Evolutionary conservation across 2,797 vertebrate genomes (phyloP), one percentile per base, ranked within the genome.

Genomic region (Crenuchus spilurus): DNA sequence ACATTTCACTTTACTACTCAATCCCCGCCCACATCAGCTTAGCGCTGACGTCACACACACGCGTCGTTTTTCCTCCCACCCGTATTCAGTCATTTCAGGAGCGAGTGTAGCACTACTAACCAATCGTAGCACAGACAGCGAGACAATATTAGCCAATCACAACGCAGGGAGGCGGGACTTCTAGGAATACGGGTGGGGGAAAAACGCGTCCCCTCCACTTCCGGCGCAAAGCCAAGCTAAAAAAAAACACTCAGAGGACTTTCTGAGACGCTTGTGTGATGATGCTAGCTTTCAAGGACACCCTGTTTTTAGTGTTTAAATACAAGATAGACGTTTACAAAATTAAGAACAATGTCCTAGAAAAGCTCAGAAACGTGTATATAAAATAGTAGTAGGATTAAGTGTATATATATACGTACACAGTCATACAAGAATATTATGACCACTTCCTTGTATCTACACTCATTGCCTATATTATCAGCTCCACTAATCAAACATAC

Each of bases 21-120:
- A 77, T 71, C 51, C 61, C 85, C 88, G 83, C 90, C 88, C 77
- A 76, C 74, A 75, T 16, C 76, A 67, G 80, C 81, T 85, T 71
- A 65, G 84, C 64, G 54, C 42, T 75, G 42, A 83, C 89, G 78
- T 84, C 90, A 82, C 65, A 64, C 79, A 39, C 54, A 66, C 76
- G 52, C 11, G 11, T 8, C 31, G 2, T 8, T 4, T 54, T 18
- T 16, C 10, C n/a, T 30, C 1, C 49, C 49, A 70, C 80, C 77
- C 70, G 22, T 37, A 41, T 26, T 20, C 22, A 6, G 65, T 13
- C 14, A 31, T 10, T n/a, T 49, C 18, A 0, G 1, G n/a, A n/a
- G 18, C 24, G 1, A 30, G 2, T 6, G 31, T 2, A n/a, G 6
- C 7, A 7, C 1, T 16, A 6, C 14, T 8, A 55, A 2, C 52